phyloP scores from a whole-genome alignment of 2,113 vertebrate genomes.

The Haemorhous mexicanus region DNA sequence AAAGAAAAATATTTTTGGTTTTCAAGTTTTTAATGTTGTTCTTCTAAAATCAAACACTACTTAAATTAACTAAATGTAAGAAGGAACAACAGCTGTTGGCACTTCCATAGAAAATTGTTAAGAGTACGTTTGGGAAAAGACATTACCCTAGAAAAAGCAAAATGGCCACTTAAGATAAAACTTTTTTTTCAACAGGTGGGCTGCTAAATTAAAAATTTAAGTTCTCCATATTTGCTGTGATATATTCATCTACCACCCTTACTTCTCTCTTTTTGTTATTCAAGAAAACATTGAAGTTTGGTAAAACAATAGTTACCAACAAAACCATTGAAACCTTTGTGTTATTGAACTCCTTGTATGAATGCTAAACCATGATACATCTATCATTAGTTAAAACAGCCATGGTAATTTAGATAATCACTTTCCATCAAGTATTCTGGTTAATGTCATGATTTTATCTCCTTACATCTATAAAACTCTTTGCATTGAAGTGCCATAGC shows the following conservation, averaged over 20 bases:
- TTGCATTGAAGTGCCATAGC: neutral
- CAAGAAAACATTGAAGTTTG: neutral
- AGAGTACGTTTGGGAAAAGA: neutral
- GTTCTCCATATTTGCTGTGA: neutral
- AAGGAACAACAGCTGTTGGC: neutral
- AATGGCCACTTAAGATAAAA: neutral
- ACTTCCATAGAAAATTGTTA: neutral
- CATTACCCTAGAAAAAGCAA: neutral
- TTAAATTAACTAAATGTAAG: neutral
- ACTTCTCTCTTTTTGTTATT: neutral
- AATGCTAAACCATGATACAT: neutral
- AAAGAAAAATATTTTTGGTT: neutral
- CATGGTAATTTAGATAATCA: neutral
- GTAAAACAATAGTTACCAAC: neutral
- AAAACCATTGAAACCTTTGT: neutral
- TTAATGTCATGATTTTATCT: neutral
- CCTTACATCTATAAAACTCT: neutral
- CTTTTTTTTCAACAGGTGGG: neutral
- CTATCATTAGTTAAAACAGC: neutral
- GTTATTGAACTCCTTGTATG: neutral
- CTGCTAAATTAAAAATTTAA: neutral
- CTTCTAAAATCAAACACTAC: neutral
- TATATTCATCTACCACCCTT: neutral
- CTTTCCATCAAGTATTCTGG: neutral
- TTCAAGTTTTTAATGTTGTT: neutral